These are phyloP conservation scores for Nycteola revayana DNA, from an alignment of 2,888 invertebrate genomes.

Conservation along the genomic window DNA sequence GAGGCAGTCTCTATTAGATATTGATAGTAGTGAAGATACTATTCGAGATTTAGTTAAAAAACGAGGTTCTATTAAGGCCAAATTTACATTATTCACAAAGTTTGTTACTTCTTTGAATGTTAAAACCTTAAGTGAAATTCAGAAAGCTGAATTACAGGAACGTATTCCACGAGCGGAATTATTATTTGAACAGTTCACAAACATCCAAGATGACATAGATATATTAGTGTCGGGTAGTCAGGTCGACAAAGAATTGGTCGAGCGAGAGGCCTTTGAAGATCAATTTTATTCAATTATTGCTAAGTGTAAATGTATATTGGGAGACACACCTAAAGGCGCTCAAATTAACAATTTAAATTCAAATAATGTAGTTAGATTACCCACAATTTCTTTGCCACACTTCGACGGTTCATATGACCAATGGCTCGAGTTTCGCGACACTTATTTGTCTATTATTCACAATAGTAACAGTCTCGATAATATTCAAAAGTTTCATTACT, in stretches of 20 bases:
- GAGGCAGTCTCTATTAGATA: no score
- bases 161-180: not conserved
- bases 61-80: not conserved
- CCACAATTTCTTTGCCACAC: no score
- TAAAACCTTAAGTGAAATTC: no score
- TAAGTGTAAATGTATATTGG: not conserved
- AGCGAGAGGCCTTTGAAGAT: not conserved
- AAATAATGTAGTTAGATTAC: slow-evolving; percentile 18
- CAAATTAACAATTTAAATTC: not conserved
- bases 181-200: no score
- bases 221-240: not conserved
- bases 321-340: not conserved
- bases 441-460: slow-evolving; percentile 18
- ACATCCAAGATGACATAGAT: no score
- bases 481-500: slow-evolving; percentile 23
- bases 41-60: no score
- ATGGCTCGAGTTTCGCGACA: slow-evolving; percentile 23
- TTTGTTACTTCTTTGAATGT: not conserved
- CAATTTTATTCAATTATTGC: not conserved
- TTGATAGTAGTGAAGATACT: no score
- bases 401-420: slow-evolving; percentile 24
- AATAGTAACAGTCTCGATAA: slow-evolving; percentile 7
- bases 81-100: not conserved
- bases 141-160: not conserved
- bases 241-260: not conserved